Conservation (phyloP, 1,140 invertebrate genomes). For the Hypothenemus hampei region DNA sequence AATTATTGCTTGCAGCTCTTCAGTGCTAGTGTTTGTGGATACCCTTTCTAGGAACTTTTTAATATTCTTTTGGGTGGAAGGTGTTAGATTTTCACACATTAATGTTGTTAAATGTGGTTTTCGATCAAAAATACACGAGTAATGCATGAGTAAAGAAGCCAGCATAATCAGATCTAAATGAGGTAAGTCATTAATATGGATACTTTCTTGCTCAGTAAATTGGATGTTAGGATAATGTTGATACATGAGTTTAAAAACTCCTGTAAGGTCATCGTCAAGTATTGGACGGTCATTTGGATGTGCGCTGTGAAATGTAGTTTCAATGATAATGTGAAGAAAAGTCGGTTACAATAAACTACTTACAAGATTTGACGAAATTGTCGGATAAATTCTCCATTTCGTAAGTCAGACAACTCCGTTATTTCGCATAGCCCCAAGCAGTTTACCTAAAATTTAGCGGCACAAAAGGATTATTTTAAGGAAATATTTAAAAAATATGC, state of each 20-base stretch:
- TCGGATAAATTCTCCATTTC: slow-evolving; percentile 36
- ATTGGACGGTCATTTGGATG: slow-evolving; percentile 21
- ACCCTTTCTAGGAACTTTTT: slow-evolving; percentile 38
- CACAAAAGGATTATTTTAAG: not conserved
- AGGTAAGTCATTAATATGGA: slow-evolving; percentile 32
- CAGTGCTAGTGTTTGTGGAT: slow-evolving; percentile 31
- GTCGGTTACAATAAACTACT: slow-evolving; percentile 23
- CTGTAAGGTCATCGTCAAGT: slow-evolving; percentile 29
- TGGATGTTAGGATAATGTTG: slow-evolving; percentile 35
- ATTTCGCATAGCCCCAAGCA: slow-evolving; percentile 38
- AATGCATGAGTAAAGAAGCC: slow-evolving; percentile 41
- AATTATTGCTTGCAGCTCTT: no score
- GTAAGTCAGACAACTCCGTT: slow-evolving; percentile 33
- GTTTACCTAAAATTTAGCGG: slow-evolving; percentile 34
- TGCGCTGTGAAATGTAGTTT: not conserved
- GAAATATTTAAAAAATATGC: not conserved
- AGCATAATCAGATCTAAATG: slow-evolving; percentile 30
- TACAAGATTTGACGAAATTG: slow-evolving; percentile 37
- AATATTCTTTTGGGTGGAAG: slow-evolving; percentile 35
- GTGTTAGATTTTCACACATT: slow-evolving; percentile 34
- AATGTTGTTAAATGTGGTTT: slow-evolving; percentile 35
- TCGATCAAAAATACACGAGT: slow-evolving; percentile 38
- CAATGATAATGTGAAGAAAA: not conserved
- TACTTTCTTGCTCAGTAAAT: slow-evolving; percentile 27
- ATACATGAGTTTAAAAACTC: slow-evolving; percentile 32